These are phyloP conservation scores for Nebria brevicollis DNA, from an alignment of 2,888 invertebrate species.

Conservation along the genomic window DNA sequence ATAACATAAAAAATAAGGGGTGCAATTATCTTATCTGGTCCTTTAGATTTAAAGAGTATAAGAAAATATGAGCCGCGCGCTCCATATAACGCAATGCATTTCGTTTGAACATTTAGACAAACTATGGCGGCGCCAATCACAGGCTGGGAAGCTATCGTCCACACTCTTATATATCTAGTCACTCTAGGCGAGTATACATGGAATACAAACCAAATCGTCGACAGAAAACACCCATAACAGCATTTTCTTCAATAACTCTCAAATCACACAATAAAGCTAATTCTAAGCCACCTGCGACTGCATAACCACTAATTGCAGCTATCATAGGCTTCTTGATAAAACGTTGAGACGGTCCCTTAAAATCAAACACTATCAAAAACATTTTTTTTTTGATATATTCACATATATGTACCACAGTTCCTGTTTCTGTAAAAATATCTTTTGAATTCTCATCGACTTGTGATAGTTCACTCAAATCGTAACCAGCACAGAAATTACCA, in stretches of 20 bases:
- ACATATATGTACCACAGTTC: conserved; percentile 29
- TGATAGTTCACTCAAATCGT: conserved; percentile 83
- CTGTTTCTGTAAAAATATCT: conserved; percentile 57
- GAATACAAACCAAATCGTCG: conserved; percentile 79
- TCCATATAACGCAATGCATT: too few relatives aligned
- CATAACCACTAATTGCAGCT: conserved; percentile 90
- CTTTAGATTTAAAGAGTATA: too few relatives aligned
- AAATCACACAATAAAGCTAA: conserved; percentile 92
- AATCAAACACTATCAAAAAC: conserved; percentile 33
- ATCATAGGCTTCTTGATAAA: conserved; percentile 86
- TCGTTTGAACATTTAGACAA: too few relatives aligned
- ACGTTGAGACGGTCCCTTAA: conserved; percentile 73
- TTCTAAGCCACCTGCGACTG: conserved; percentile 92
- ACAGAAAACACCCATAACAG: conserved; percentile 87
- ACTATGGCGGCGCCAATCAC: too few relatives aligned
- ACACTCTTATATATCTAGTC: too few relatives aligned
- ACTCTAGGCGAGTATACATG: not conserved
- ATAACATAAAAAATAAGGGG: too few relatives aligned
- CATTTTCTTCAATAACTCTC: conserved; percentile 86
- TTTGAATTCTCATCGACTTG: conserved; percentile 48
- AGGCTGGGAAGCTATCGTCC: too few relatives aligned
- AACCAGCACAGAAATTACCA: conserved; percentile 95
- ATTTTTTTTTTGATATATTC: not conserved
- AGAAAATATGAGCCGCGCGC: too few relatives aligned
- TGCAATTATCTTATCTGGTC: too few relatives aligned